Evolutionary conservation across 2,797 vertebrate genomes (phyloP).

Genomic region (Threskiornis aethiopicus): DNA sequence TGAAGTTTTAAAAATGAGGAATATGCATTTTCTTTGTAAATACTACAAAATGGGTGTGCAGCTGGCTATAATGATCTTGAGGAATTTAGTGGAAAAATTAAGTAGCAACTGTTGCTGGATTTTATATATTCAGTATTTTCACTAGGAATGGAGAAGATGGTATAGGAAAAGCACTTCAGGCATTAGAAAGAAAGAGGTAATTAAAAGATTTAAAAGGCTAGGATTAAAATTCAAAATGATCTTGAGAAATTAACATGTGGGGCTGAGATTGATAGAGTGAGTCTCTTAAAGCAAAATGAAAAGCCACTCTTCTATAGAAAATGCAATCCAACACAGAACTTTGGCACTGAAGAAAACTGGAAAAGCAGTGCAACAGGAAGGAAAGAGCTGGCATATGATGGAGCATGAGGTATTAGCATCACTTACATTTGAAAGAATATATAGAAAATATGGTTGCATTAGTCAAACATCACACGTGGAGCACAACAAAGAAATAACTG

Average conservation of each 20-base stretch:
- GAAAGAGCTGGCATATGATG: not conserved
- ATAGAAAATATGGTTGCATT: not conserved
- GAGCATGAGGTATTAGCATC: not conserved
- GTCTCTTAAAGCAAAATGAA: not conserved
- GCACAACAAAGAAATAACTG: not conserved
- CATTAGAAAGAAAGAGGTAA: not conserved
- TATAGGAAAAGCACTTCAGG: not conserved
- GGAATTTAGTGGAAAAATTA: not conserved
- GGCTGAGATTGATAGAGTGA: not conserved
- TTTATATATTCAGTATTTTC: not conserved
- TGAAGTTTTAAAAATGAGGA: not conserved
- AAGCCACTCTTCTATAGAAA: not conserved
- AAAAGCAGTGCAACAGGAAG: not conserved
- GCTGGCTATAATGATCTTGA: not conserved
- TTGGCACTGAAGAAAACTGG: not conserved
- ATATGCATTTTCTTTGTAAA: not conserved
- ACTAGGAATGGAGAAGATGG: not conserved
- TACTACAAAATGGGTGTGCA: not conserved
- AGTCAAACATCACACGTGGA: not conserved
- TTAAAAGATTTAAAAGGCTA: slow-evolving; percentile 12
- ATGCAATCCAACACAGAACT: not conserved
- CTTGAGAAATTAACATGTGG: not conserved
- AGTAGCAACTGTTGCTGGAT: not conserved
- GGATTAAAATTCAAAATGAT: not conserved
- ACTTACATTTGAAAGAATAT: not conserved